Base-by-base conservation (phyloP, 2,888 invertebrate genomes). In the Eupithecia dodoneata region DNA sequence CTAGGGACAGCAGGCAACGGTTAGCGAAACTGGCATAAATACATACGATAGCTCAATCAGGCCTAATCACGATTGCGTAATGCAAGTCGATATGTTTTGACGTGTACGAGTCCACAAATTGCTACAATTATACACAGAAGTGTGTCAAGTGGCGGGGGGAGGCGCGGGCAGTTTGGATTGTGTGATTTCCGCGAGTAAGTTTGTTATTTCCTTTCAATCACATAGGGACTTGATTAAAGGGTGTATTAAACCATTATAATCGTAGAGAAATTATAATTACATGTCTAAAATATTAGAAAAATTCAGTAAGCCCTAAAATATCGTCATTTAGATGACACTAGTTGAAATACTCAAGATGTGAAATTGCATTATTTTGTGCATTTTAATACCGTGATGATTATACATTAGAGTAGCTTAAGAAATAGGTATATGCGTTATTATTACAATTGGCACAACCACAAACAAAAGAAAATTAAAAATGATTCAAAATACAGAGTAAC, bases 91-190 rank as follows among this genome's bases (percentile, higher is more conserved):
- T 93, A 89, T 93, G 92, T 94, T 93, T 92, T 91, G 93, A 94
- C 93, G 89, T 93, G 93, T 86, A 79, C 77, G 72, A 81, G 82
- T 87, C 84, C 82, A 89, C 87, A 90, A 93, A 94, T 94, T 92
- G 92, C 93, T 90, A 93, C 93, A 94, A 94, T 94, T 94, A 94
- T 90, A 89, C 85, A 85, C 81, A 87, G 89, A 94, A 92, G 88
- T 93, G 89, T 93, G 94, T 93, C 93, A 93, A 92, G 91, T 90
- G 85, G 90, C 82, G 83, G 83, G 87, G 82, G 92, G 91, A 89
- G 81, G 74, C 45, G 81, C 84, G 89, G 89, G 86, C 44, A 70
- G 15, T 18, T 18, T 44, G 73, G 44, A 18, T 18, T 69, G 0
- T 2, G 6, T n/a, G 10, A 45, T 44, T 45, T 44, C 45, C 18